Evolutionary conservation across 2,888 invertebrate genomes (phyloP).

Genomic region (Cyaniris semiargus): DNA sequence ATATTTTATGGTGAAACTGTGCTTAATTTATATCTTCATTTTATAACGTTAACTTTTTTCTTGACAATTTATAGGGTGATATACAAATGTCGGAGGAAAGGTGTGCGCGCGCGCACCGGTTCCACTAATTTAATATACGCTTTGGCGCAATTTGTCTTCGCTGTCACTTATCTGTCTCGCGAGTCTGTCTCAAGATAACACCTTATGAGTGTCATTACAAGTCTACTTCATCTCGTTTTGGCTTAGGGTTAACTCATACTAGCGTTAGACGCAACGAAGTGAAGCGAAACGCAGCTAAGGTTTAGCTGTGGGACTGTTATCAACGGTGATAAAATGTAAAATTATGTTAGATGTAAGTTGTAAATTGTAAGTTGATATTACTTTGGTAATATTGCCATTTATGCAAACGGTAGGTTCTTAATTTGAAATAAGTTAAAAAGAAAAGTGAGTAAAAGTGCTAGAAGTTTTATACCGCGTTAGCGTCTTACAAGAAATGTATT

Average conservation of each 20-base stretch:
- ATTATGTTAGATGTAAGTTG: too few species aligned
- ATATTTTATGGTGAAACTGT: conserved; percentile 1
- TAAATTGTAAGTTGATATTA: too few species aligned
- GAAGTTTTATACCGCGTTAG: too few species aligned
- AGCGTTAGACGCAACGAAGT: background rate
- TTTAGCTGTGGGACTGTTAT: too few species aligned
- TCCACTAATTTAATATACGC: conserved; percentile 41
- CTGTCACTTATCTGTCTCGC: conserved; percentile 40
- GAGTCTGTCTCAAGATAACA: conserved; percentile 30
- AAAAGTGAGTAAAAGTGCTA: background rate
- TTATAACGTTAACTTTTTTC: conserved; percentile 28
- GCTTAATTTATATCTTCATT: conserved; percentile 26
- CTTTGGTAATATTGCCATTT: too few species aligned
- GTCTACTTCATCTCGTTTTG: background rate
- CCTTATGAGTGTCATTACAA: conserved; percentile 25
- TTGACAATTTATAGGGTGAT: conserved; percentile 31
- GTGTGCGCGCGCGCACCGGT: conserved; percentile 41
- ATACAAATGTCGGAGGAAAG: conserved; percentile 38
- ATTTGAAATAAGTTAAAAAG: too few species aligned
- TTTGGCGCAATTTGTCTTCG: conserved; percentile 43
- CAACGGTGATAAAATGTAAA: too few species aligned
- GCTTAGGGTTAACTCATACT: background rate
- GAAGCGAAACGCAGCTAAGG: background rate
- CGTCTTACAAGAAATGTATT: too few species aligned
- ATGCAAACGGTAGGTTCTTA: too few species aligned